Evolutionary conservation across 64 coral and sea anemone genomes (phyloP).

Genomic region (Montipora cactus): DNA sequence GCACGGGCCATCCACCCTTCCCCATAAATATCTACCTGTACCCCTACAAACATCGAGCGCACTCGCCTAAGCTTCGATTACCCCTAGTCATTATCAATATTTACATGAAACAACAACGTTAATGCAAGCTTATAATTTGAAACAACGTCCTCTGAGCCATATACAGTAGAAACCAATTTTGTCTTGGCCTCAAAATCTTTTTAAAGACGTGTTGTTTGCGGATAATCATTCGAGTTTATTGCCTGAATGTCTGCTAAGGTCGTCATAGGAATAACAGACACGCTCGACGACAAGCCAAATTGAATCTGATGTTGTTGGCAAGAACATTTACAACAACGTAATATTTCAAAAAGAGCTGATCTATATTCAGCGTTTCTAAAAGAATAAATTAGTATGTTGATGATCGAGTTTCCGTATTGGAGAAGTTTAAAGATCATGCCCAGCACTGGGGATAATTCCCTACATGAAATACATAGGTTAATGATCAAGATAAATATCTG

Average conservation of each 20-base stretch:
- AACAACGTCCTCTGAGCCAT: too few species aligned
- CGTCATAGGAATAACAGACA: background rate
- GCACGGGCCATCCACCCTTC: too few species aligned
- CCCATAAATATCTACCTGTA: too few species aligned
- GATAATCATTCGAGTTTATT: background rate
- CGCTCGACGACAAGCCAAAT: background rate
- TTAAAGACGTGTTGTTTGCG: background rate
- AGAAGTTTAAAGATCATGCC: background rate
- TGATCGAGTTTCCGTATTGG: background rate
- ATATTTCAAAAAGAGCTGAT: background rate
- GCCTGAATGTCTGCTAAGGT: background rate
- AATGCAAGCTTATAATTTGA: too few species aligned
- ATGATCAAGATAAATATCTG: background rate
- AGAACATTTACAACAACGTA: background rate
- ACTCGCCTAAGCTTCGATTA: too few species aligned
- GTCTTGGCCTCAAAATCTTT: too few species aligned
- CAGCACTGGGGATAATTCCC: too few species aligned
- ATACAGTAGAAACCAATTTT: too few species aligned
- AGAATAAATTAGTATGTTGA: background rate
- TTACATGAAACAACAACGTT: too few species aligned
- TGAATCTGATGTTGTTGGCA: background rate
- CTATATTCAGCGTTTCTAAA: background rate
- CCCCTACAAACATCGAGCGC: too few species aligned
- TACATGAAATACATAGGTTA: background rate
- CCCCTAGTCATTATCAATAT: too few species aligned